Evolutionary conservation across 1,140 invertebrate genomes (phyloP).

Genomic region (Leptinotarsa defecta): DNA sequence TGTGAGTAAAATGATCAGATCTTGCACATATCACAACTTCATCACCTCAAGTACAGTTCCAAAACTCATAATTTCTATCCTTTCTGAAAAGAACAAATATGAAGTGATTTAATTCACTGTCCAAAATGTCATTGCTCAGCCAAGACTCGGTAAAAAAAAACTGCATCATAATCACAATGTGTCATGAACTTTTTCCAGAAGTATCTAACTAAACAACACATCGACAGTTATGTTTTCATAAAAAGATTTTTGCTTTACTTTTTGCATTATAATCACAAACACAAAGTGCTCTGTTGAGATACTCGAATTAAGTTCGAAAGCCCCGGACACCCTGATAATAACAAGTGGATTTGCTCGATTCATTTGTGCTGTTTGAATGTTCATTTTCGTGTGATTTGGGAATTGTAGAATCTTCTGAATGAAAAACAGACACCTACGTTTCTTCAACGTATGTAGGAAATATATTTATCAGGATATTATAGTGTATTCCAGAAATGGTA

Average conservation of each 20-base stretch:
- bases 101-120: background rate
- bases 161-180: background rate
- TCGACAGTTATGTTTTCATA: too few species aligned
- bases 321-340: background rate
- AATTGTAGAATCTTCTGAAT: too few species aligned
- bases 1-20: background rate
- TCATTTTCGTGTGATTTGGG: too few species aligned
- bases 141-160: background rate
- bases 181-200: too few species aligned
- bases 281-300: background rate
- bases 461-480: too few species aligned
- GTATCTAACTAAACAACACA: too few species aligned
- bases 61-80: constrained; percentile 3
- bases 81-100: background rate
- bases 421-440: too few species aligned
- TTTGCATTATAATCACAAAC: background rate
- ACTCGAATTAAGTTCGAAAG: background rate
- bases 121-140: background rate
- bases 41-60: background rate
- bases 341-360: background rate
- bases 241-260: too few species aligned
- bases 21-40: background rate
- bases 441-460: too few species aligned
- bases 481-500: too few species aligned
- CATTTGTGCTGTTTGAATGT: too few species aligned